Conservation (phyloP, 1,140 invertebrate genomes). For the Conus betulinus region DNA sequence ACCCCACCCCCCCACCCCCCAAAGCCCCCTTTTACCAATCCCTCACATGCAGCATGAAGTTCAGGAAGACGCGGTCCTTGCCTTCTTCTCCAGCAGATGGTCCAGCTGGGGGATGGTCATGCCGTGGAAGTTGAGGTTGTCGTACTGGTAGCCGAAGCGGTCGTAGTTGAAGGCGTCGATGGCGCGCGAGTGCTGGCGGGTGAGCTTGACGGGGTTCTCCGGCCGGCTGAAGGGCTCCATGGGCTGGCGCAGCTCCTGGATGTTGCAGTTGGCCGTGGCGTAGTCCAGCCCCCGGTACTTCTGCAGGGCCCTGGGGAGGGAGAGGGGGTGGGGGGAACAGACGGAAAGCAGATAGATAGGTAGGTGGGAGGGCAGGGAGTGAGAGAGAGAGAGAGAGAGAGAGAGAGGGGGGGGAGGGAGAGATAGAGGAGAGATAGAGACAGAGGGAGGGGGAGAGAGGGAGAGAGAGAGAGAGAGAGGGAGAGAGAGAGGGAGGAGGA, state of each 20-base stretch:
- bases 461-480: too few relatives aligned
- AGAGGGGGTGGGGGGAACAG: too few relatives aligned
- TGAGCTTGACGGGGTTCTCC: constrained; percentile 19
- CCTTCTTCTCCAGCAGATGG: constrained; percentile 26
- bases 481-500: too few relatives aligned
- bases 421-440: too few relatives aligned
- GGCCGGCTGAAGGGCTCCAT: constrained; percentile 46
- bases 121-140: constrained; percentile 50
- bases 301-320: constrained; percentile 26
- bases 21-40: background rate
- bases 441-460: too few relatives aligned
- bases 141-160: constrained; percentile 45
- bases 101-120: constrained; percentile 45
- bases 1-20: too few relatives aligned
- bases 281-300: constrained; percentile 47
- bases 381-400: too few relatives aligned
- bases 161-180: constrained; percentile 50
- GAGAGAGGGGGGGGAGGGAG: too few relatives aligned
- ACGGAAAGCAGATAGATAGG: too few relatives aligned
- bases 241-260: constrained; percentile 42
- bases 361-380: too few relatives aligned
- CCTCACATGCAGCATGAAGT: constrained; percentile 35
- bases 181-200: constrained; percentile 33
- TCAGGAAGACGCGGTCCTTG: constrained; percentile 46
- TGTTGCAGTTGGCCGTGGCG: constrained; percentile 50